Evolutionary conservation across 2,797 vertebrate species (phyloP).

Genomic region (Lacerta bilineata): DNA sequence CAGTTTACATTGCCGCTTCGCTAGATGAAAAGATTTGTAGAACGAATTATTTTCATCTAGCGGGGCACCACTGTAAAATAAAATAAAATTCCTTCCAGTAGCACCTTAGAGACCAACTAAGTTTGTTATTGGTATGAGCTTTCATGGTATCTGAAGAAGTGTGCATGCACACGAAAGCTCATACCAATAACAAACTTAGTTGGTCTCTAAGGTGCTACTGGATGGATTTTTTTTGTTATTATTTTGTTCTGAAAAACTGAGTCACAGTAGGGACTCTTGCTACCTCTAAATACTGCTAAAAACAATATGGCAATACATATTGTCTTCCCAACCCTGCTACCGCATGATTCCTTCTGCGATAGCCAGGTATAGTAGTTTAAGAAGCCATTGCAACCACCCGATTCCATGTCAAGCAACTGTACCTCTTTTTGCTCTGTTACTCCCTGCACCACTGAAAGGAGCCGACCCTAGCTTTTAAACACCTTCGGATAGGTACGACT

Average conservation of each 20-base stretch:
- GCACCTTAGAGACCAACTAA: too few species aligned
- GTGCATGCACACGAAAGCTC: too few species aligned
- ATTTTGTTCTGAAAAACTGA: not conserved
- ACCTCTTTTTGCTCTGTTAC: not conserved
- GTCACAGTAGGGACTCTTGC: not conserved
- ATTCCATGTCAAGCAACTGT: slow-evolving; percentile 3
- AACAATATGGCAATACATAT: not conserved
- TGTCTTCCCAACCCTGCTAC: slow-evolving; percentile 8
- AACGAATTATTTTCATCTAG: too few species aligned
- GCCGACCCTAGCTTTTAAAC: not conserved
- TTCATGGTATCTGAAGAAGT: too few species aligned
- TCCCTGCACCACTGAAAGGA: slow-evolving; percentile 35
- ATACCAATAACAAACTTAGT: too few species aligned
- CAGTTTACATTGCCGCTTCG: too few species aligned
- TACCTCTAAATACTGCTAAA: not conserved
- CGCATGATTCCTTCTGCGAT: not conserved
- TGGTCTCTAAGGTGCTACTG: too few species aligned
- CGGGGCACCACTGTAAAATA: too few species aligned
- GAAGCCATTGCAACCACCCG: slow-evolving; percentile 6
- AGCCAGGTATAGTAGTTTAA: not conserved
- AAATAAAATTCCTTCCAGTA: too few species aligned
- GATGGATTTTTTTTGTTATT: too few species aligned
- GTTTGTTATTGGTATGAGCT: too few species aligned
- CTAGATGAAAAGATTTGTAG: too few species aligned
- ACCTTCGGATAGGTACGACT: slow-evolving; percentile 26